Conservation (phyloP, 1,140 invertebrate species). For the Trachymyrmex septentrionalis region DNA sequence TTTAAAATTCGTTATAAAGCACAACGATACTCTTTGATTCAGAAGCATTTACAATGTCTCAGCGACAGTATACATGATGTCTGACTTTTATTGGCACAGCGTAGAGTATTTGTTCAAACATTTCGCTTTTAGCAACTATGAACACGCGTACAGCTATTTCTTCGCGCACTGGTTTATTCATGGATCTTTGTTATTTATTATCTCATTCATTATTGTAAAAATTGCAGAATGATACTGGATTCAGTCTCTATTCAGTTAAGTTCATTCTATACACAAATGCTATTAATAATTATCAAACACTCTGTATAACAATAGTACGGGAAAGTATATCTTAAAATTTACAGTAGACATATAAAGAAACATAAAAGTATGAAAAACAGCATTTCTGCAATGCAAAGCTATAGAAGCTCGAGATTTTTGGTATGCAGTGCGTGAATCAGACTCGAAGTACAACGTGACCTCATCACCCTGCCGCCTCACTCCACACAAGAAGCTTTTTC, state of each 20-base stretch:
- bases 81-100: neutral
- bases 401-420: constrained; percentile 47
- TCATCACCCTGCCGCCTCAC: constrained; percentile 61
- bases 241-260: too few species aligned
- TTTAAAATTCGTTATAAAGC: neutral
- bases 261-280: too few species aligned
- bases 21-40: neutral
- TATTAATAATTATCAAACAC: too few species aligned
- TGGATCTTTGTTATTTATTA: too few species aligned
- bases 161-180: too few species aligned
- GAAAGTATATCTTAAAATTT: constrained; percentile 17
- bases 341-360: constrained; percentile 48
- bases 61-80: neutral
- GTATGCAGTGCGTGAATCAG: constrained; percentile 68
- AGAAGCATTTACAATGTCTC: neutral
- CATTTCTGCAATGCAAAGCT: constrained; percentile 33
- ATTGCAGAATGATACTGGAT: too few species aligned
- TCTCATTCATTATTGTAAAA: too few species aligned
- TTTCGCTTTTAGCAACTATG: too few species aligned
- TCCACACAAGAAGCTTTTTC: constrained; percentile 41
- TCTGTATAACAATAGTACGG: neutral
- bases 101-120: too few species aligned
- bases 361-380: constrained; percentile 28
- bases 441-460: constrained; percentile 73
- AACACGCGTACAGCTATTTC: too few species aligned